Evolutionary conservation across 2,888 invertebrate genomes (phyloP), one percentile per base, ranked within the genome.

Genomic region (Drosophila tanythrix): DNA sequence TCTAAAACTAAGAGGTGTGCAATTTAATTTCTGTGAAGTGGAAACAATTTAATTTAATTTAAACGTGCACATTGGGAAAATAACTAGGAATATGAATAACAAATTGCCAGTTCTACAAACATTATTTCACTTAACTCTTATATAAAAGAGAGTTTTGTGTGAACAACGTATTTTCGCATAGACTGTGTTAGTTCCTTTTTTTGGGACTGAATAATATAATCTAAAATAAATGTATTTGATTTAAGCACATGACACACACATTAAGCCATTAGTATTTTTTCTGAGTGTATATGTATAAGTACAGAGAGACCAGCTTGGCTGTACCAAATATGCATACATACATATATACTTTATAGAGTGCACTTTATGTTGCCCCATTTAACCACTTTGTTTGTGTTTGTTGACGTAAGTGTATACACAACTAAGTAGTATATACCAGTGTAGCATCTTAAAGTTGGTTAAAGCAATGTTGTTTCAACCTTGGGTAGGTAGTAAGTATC

Each of bases 1-100:
- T 61, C 40, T 46, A 60, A 52, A 74, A 70, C 79, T 70, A 78
- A 59, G 56, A 62, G 74, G 81, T 76, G 70, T 83, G 56, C 70
- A 81, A 83, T 66, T 74, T 74, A 71, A 81, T 65, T 70, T 71
- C 51, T 55, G 69, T 55, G 59, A 63, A 33, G 33, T 48, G 46
- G 15, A 56, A 60, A 29, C 21, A 29, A 21, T 29, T 27, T 36
- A 33, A 52, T 40, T 40, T 61, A 51, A 61, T 60, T 36, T 31
- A 1, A 38, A 15, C 27, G 10, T 21, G 21, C 29, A 33, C 40
- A n/a, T 46, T 36, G 27, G 29, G 15, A 38, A 68, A 27, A 4
- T 27, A 31, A 15, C 38, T 29, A 56, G 29, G 13, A 40, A n/a
- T 29, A 2, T 8, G n/a, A 31, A n/a, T n/a, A 29, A 11, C 43